These are phyloP conservation scores for Dermatophagoides farinae DNA, from an alignment of 1,140 invertebrate genomes.

Conservation along the genomic window DNA sequence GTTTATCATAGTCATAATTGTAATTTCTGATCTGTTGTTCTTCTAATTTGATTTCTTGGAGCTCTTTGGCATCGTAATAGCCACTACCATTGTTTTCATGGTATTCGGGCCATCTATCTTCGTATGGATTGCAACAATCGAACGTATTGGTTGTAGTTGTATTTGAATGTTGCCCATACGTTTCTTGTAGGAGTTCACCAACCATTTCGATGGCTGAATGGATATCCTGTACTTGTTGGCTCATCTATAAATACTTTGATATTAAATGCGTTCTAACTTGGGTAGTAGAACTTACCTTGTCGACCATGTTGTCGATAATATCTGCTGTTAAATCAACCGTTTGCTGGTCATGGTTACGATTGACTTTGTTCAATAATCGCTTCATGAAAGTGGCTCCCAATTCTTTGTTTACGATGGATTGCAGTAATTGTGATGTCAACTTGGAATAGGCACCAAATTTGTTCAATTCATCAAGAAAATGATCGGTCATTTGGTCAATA, in stretches of 20 bases:
- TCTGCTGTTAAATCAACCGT: not conserved
- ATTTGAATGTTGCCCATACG: not conserved
- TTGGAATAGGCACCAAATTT: slow-evolving; percentile 5
- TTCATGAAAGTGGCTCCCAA: not conserved
- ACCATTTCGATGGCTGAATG: not conserved
- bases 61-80: not conserved
- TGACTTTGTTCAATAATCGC: not conserved
- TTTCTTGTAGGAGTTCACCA: slow-evolving; percentile 1
- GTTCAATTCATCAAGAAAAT: not conserved
- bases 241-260: not conserved
- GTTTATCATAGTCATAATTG: not conserved
- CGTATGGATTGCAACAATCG: not conserved
- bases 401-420: slow-evolving; percentile 6
- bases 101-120: not conserved
- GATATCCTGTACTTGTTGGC: not conserved
- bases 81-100: not conserved
- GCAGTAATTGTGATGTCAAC: not conserved
- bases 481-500: not conserved
- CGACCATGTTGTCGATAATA: not conserved
- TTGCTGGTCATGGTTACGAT: not conserved
- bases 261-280: not conserved
- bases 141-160: not conserved
- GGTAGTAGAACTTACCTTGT: slow-evolving; percentile 9
- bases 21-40: not conserved
- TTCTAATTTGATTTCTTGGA: not conserved